A percentile compares a stretch with the other conserved stretches of the same genome.
phyloP scores from a whole-genome alignment of 2,113 vertebrate species.

The Motacilla tschutschensis region DNA sequence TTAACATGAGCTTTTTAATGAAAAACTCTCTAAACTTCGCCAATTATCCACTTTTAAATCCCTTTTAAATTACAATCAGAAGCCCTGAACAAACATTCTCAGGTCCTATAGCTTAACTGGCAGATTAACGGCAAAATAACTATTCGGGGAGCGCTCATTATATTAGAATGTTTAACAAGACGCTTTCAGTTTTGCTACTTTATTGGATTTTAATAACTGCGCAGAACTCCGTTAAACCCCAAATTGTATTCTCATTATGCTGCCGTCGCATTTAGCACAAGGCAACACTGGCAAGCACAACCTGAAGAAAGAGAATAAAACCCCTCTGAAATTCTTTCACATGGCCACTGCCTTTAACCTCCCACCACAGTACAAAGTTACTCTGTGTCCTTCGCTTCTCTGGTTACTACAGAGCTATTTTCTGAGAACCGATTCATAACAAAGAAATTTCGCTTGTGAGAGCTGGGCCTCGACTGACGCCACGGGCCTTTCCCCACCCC shows the following conservation, averaged over 20 bases:
- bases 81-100: slow-evolving; percentile 46
- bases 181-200: slow-evolving; percentile 29
- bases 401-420: slow-evolving; percentile 83
- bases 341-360: slow-evolving; percentile 78
- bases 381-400: slow-evolving; percentile 82
- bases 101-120: slow-evolving; percentile 47
- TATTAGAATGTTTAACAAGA: slow-evolving; percentile 54
- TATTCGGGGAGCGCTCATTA: slow-evolving; percentile 18
- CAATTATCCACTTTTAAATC: slow-evolving; percentile 57
- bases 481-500: slow-evolving; percentile 83
- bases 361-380: slow-evolving; percentile 80
- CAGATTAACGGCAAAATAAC: slow-evolving; percentile 61
- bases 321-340: slow-evolving; percentile 77
- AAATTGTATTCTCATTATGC: slow-evolving; percentile 45
- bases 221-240: slow-evolving; percentile 20
- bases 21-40: slow-evolving; percentile 39
- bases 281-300: slow-evolving; percentile 63
- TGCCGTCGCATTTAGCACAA: slow-evolving; percentile 38
- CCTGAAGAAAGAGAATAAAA: slow-evolving; percentile 68
- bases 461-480: slow-evolving; percentile 79
- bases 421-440: slow-evolving; percentile 82
- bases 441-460: slow-evolving; percentile 84
- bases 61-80: slow-evolving; percentile 53
- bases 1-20: slow-evolving; percentile 9
- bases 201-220: slow-evolving; percentile 57